Conservation (phyloP, 2,797 vertebrate genomes). For the Euphonia xanthogaster region DNA sequence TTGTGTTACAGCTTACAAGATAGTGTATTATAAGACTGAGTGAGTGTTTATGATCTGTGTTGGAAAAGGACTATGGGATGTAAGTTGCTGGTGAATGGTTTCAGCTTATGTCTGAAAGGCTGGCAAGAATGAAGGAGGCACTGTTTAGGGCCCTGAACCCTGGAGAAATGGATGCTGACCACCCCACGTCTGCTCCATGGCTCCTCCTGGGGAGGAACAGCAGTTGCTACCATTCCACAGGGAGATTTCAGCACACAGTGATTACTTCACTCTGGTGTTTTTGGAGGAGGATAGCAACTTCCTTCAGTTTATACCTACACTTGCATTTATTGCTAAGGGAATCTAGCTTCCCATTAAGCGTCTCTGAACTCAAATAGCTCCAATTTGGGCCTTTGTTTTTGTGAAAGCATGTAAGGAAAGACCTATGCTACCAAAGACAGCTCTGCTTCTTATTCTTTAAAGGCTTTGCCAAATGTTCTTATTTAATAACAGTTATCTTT, state of each 20-base stretch:
- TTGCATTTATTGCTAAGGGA: background rate
- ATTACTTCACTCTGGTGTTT: background rate
- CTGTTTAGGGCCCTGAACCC: background rate
- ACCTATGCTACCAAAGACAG: background rate
- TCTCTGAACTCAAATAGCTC: slow-evolving; percentile 34
- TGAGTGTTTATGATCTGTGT: slow-evolving; percentile 11
- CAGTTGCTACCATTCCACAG: background rate
- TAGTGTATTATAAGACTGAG: background rate
- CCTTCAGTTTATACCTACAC: background rate
- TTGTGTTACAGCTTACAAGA: slow-evolving; percentile 16
- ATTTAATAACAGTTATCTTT: slow-evolving; percentile 60
- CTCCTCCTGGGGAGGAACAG: background rate
- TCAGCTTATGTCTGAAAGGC: background rate
- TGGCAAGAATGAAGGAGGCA: background rate
- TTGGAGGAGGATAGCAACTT: background rate
- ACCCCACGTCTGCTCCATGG: background rate
- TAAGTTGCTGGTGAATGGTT: background rate
- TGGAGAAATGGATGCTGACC: background rate
- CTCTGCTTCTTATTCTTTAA: slow-evolving; percentile 1
- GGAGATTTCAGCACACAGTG: background rate
- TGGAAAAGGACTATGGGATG: background rate
- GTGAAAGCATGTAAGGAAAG: background rate
- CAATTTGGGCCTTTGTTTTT: background rate
- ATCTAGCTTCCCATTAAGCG: background rate
- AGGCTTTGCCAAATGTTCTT: slow-evolving; percentile 13